Conservation (phyloP, 2,888 invertebrate species). For the Leucophenga montana region DNA sequence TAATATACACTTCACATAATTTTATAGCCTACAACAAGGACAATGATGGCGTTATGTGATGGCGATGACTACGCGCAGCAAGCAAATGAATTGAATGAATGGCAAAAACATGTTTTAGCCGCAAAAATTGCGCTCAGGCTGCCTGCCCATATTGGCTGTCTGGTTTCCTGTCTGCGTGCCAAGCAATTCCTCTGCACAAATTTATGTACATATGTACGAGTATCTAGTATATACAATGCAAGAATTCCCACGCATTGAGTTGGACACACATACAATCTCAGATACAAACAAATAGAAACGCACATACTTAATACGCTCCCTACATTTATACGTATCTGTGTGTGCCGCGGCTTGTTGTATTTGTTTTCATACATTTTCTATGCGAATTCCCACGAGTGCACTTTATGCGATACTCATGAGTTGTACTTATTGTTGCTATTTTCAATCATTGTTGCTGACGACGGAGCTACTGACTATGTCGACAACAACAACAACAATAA, state of each 20-base stretch:
- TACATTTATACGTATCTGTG: too few relatives aligned
- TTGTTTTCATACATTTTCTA: conserved; percentile 28
- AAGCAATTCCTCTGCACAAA: background rate
- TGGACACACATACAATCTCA: too few relatives aligned
- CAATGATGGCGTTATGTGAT: background rate
- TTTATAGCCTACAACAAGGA: background rate
- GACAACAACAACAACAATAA: conserved; percentile 8
- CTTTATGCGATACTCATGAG: conserved; percentile 53
- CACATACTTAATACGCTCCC: too few relatives aligned
- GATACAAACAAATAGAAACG: too few relatives aligned
- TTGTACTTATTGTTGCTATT: conserved; percentile 41
- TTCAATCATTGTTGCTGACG: background rate
- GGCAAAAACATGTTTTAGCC: background rate
- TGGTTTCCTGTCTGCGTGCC: background rate
- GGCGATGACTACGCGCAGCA: background rate
- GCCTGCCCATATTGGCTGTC: background rate
- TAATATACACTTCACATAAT: too few relatives aligned
- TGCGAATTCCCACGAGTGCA: conserved; percentile 59
- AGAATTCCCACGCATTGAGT: background rate
- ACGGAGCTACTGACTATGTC: background rate
- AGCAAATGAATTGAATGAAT: background rate
- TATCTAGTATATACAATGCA: background rate
- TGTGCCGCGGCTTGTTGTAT: background rate
- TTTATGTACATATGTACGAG: background rate
- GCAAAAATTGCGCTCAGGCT: background rate